A percentile compares a stretch with the other conserved stretches of the same genome.
phyloP scores from a whole-genome alignment of 1,140 invertebrate genomes.

The Zelostemma sp. region DNA sequence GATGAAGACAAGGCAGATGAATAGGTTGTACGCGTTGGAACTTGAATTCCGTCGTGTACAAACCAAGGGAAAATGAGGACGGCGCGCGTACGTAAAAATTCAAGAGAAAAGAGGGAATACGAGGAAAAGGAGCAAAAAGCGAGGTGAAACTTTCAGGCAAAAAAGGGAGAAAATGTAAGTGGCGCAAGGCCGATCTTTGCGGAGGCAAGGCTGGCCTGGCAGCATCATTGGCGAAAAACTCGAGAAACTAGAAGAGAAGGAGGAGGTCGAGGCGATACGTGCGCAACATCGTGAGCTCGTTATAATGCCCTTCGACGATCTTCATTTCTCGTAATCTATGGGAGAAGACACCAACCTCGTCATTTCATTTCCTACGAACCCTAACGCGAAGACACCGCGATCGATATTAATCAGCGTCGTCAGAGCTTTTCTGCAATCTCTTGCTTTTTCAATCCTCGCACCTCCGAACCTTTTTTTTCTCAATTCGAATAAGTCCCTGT shows the following conservation, averaged over 20 bases:
- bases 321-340: conserved; percentile 41
- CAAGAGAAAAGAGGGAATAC: neutral
- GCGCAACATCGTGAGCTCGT: conserved; percentile 55
- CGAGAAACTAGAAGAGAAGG: conserved; percentile 6
- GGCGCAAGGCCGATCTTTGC: conserved; percentile 2
- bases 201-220: conserved; percentile 3
- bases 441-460: too few relatives aligned
- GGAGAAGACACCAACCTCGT: neutral
- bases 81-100: neutral
- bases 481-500: too few relatives aligned
- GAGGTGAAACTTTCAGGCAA: neutral
- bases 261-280: conserved; percentile 36
- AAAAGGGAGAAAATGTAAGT: conserved; percentile 7
- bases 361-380: neutral
- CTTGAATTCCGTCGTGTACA: conserved; percentile 45
- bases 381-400: neutral
- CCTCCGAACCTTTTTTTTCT: too few relatives aligned
- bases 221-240: neutral
- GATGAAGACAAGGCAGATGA: conserved; percentile 40
- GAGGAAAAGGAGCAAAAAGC: conserved; percentile 6
- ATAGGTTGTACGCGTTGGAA: conserved; percentile 52
- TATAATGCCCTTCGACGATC: conserved; percentile 48
- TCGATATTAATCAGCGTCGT: neutral
- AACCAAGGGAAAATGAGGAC: neutral
- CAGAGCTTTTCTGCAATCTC: neutral